Base-by-base conservation (phyloP, 2,888 invertebrate genomes). In the Chymomyza fuscimana region DNA sequence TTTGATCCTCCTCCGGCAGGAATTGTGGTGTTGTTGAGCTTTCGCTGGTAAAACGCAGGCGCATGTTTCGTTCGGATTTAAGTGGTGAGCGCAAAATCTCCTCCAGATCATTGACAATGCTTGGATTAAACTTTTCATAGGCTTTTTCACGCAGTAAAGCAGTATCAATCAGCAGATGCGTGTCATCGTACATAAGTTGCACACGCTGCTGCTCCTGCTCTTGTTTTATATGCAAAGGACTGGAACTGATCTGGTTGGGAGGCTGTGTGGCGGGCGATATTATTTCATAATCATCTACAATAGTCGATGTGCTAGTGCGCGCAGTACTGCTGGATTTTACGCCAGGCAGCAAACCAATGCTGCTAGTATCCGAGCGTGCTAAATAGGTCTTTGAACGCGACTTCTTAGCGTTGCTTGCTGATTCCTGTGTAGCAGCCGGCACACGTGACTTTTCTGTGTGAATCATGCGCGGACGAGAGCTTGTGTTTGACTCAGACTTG, bases 381-480 rank as follows among this genome's bases (percentile, higher is more conserved):
- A 94, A 92, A 86, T 93, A 91, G 0, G 94, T 94, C 80, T 93
- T 93, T 0, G 94, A 93, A 79, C 93, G 94, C 4, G 78, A 69
- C 65, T 94, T 94, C 46, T 93, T 93, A 0, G 93, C 93, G 16
- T 93, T 93, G 65, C 93, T 77, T 1, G 93, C 92, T 5, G 70
- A 29, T 5, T 70, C 64, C 22, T 19, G 58, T 40, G 46, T 25
- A 5, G 16, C 72, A n/a, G 29, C 56, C 0, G 93, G 91, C 2
- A 93, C 93, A 50, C 93, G 91, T 62, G 93, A 93, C 81, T 94
- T 95, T 87, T 95, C 95, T 0, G 96, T 96, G 89, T 96, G 96
- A 80, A 96, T 96, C 96, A 96, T 96, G 86, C 94, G 94, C 4
- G 95, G 95, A 40, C 95, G 93, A 1, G 94, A 92, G 7, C 93